Base-by-base conservation (phyloP, 1,140 invertebrate genomes). In the Zaprionus davidi region DNA sequence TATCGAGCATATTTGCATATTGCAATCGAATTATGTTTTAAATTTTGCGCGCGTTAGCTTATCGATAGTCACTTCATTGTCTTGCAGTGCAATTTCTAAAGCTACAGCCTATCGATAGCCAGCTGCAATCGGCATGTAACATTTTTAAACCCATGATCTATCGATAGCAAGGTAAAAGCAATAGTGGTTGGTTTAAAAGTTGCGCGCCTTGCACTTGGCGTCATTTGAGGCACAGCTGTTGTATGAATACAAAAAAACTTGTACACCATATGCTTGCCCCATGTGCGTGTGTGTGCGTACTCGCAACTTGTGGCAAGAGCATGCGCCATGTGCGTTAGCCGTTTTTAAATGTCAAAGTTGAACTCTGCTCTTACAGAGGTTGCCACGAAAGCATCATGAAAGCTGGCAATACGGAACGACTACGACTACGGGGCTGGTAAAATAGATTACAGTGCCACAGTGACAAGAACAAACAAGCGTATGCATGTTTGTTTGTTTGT, bases 271-370 rank as follows among this genome's bases (percentile, higher is more conserved):
- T 49, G 46, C 46, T 7, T 22, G 46, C 2, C 11, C 0, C 9
- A 12, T 38, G n/a, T 55, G 13, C 67, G 46, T 62, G 11, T 66
- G 31, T 59, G 28, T 20, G 12, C 13, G 12, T 31, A 69, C 51
- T 74, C 38, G 22, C 15, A 34, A 15, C 62, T 34, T 34, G 51
- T 70, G 57, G 46, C 31, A 70, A 59, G 72, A 63, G 72, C 72
- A 75, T 75, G 72, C 72, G 72, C 72, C 59, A 75, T 70, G 51
- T 69, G 38, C 59, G 31, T 63, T 69, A 63, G 38, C 31, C 49
- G 46, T 66, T 68, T 81, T 22, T 66, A 81, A 84, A 84, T 85
- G 81, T 75, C 81, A 84, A 84, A 84, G 81, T 84, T 84, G 74
- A 84, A 85, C 78, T 81, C 62, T 44, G 71, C 65, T 44, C 74